phyloP scores from a whole-genome alignment of 2,797 vertebrate genomes.

The Distichodus sexfasciatus region DNA sequence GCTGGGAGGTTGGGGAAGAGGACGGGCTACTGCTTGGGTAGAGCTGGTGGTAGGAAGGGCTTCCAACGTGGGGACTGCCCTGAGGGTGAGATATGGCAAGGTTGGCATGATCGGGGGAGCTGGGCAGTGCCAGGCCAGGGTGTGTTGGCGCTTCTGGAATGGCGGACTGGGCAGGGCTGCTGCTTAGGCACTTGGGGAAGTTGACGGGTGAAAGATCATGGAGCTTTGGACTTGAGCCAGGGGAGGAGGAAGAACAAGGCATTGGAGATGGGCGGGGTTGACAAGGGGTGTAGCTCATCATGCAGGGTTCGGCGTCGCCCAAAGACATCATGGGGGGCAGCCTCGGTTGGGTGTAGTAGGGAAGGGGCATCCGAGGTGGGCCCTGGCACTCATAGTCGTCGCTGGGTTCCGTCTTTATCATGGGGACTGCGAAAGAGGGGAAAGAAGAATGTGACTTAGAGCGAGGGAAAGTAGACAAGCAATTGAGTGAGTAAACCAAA shows the following conservation, averaged over 20 bases:
- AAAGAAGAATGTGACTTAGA: too few relatives aligned
- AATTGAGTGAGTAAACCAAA: not conserved
- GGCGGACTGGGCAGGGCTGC: conserved; percentile 76
- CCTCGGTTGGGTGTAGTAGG: conserved; percentile 86
- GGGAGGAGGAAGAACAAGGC: conserved; percentile 78
- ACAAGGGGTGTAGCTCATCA: conserved; percentile 83
- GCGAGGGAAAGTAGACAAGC: too few relatives aligned
- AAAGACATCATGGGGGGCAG: conserved; percentile 78
- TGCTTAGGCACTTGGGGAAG: conserved; percentile 84
- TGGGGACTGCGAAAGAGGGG: conserved; percentile 84
- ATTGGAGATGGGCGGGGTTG: conserved; percentile 75
- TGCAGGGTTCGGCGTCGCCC: conserved; percentile 81
- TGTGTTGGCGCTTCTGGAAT: conserved; percentile 77
- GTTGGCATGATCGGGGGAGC: conserved; percentile 84
- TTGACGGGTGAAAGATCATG: conserved; percentile 85
- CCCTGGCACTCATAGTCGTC: conserved; percentile 92
- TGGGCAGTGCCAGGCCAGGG: conserved; percentile 74
- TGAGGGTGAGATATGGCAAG: conserved; percentile 85
- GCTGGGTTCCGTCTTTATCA: conserved; percentile 95
- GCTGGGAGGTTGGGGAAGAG: conserved; percentile 74
- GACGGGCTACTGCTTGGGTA: conserved; percentile 91
- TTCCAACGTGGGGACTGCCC: conserved; percentile 84
- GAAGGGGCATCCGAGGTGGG: conserved; percentile 79
- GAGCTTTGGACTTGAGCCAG: conserved; percentile 85
- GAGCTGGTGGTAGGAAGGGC: conserved; percentile 80